These are phyloP conservation scores for Parnassius apollo DNA, from an alignment of 2,888 invertebrate species.

Conservation along the genomic window DNA sequence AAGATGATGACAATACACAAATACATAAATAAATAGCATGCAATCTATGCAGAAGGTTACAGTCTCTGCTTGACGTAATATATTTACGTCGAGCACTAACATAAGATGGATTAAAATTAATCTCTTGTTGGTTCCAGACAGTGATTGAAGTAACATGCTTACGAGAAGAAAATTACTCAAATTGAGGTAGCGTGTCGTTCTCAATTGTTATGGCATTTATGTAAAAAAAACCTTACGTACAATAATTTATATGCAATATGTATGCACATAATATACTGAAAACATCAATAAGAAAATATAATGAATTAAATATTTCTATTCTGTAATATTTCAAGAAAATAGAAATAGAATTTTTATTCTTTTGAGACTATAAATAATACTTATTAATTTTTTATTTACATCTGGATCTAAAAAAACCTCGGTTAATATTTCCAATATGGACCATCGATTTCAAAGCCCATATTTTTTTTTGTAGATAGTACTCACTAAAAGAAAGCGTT, in stretches of 20 bases:
- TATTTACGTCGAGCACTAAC: slow-evolving; percentile 1
- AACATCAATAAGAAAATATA: slow-evolving; percentile 23
- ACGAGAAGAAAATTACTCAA: slow-evolving; percentile 20
- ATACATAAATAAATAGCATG: slow-evolving; percentile 15
- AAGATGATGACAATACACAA: no score
- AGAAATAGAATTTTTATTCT: no score
- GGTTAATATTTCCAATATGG: no score
- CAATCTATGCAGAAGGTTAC: slow-evolving; percentile 15
- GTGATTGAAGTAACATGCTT: slow-evolving; percentile 24
- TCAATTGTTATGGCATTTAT: slow-evolving; percentile 17
- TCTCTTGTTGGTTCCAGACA: slow-evolving; percentile 11
- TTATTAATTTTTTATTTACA: no score
- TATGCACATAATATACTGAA: not conserved
- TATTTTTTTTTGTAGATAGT: no score
- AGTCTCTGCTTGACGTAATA: not conserved
- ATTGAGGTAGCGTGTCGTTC: slow-evolving; percentile 10
- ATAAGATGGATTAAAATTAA: slow-evolving; percentile 12
- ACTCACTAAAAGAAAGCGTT: no score
- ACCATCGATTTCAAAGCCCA: no score
- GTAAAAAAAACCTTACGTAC: slow-evolving; percentile 19
- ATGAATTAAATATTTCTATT: slow-evolving; percentile 26
- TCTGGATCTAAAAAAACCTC: no score
- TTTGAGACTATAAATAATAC: no score
- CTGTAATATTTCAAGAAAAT: no score
- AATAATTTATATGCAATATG: slow-evolving; percentile 20